phyloP scores from a whole-genome alignment of 2,888 invertebrate genomes.

The Nemapogon koenigi region DNA sequence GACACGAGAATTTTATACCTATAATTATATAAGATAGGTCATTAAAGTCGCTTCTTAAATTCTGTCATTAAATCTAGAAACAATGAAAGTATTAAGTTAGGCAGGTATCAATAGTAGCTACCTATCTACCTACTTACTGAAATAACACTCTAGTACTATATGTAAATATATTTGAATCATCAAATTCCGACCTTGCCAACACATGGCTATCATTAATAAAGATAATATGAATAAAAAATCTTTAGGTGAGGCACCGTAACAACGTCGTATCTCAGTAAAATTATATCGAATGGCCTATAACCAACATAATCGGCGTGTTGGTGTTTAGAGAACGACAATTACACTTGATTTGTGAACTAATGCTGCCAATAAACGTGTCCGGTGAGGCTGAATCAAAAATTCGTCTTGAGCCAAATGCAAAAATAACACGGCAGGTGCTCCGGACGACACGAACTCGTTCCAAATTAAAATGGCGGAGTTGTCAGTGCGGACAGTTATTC shows the following conservation, averaged over 20 bases:
- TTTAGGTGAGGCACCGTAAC: constrained; percentile 29
- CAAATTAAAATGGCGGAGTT: constrained; percentile 42
- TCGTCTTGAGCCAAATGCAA: constrained; percentile 34
- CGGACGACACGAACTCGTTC: constrained; percentile 26
- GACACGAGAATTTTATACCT: no score
- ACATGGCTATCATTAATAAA: constrained; percentile 36
- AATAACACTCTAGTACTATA: no score
- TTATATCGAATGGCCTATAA: constrained; percentile 48
- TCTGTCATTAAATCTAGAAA: no score
- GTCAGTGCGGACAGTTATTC: constrained; percentile 37
- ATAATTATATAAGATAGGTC: no score
- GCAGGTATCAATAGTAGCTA: no score
- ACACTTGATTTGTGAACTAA: constrained; percentile 48
- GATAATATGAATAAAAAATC: constrained; percentile 39
- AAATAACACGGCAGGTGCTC: constrained; percentile 43
- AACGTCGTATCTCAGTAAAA: constrained; percentile 46
- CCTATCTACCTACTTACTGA: no score
- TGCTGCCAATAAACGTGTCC: constrained; percentile 49
- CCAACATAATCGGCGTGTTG: constrained; percentile 44
- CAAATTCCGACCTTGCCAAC: constrained; percentile 32
- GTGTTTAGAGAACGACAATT: constrained; percentile 51
- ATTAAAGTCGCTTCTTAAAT: no score
- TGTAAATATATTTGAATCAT: no score
- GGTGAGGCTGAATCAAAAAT: constrained; percentile 35
- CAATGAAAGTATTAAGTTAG: no score